phyloP scores from a whole-genome alignment of 2,797 vertebrate species.

The Sparus aurata region DNA sequence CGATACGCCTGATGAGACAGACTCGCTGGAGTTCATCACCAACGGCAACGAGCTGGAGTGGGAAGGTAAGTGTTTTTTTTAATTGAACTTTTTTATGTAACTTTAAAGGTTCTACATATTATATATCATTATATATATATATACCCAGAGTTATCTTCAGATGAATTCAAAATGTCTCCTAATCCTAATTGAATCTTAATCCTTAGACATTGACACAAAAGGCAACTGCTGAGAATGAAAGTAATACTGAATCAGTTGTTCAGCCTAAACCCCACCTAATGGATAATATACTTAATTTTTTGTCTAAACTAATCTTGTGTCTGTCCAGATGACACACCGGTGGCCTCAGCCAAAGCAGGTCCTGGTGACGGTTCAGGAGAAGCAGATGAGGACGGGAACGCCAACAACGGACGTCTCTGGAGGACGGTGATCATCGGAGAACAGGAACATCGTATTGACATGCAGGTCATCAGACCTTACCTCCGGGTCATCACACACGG shows the following conservation, averaged over 20 bases:
- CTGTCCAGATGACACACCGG: slow-evolving; percentile 92
- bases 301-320: background rate
- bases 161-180: background rate
- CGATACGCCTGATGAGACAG: slow-evolving; percentile 96
- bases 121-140: background rate
- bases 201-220: background rate
- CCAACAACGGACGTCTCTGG: slow-evolving; percentile 93
- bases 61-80: slow-evolving; percentile 88
- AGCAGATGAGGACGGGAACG: slow-evolving; percentile 82
- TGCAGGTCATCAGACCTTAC: slow-evolving; percentile 97
- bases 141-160: background rate
- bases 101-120: background rate
- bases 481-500: slow-evolving; percentile 96
- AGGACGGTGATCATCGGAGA: slow-evolving; percentile 96
- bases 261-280: background rate
- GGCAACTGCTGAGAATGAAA: background rate
- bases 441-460: slow-evolving; percentile 97
- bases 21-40: slow-evolving; percentile 95
- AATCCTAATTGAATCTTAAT: slow-evolving; percentile 17
- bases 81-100: no score
- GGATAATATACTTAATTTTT: background rate
- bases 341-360: slow-evolving; percentile 94
- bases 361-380: slow-evolving; percentile 86
- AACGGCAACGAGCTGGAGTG: slow-evolving; percentile 97
- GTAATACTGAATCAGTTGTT: background rate